Conservation (phyloP, 2,888 invertebrate species). For the Aphelenchoides bicaudatus region DNA sequence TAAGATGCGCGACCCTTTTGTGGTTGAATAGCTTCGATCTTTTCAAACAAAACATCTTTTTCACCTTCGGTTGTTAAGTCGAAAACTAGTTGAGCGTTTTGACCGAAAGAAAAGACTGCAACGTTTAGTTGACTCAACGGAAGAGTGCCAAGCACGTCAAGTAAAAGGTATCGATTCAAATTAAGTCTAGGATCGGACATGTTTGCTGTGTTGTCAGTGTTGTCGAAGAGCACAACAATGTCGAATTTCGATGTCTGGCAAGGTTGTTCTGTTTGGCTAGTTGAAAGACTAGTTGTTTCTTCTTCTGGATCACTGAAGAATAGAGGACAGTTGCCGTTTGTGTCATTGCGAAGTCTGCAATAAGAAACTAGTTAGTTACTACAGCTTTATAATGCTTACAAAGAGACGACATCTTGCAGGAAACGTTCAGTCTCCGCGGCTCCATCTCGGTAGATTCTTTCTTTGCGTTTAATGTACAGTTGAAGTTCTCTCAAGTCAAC, state of each 20-base stretch:
- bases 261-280: constrained; percentile 14
- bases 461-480: constrained; percentile 38
- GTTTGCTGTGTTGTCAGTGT: constrained; percentile 30
- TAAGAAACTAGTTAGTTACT: too few species aligned
- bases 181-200: constrained; percentile 35
- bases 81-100: constrained; percentile 31
- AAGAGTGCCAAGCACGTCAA: constrained; percentile 48
- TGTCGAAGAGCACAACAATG: constrained; percentile 44
- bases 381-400: too few species aligned
- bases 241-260: constrained; percentile 37
- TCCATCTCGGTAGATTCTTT: constrained; percentile 45
- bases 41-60: constrained; percentile 31
- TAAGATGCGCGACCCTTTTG: constrained; percentile 35
- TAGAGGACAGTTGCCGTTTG: constrained; percentile 8
- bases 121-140: constrained; percentile 40
- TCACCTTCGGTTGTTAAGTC: constrained; percentile 35
- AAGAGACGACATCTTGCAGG: constrained; percentile 35
- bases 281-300: constrained; percentile 14
- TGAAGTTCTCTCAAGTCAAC: constrained; percentile 42
- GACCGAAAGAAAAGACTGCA: constrained; percentile 40
- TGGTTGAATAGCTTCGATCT: constrained; percentile 35
- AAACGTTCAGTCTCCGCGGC: constrained; percentile 36
- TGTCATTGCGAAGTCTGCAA: constrained; percentile 23
- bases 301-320: constrained; percentile 2
- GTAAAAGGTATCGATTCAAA: constrained; percentile 42